These are phyloP conservation scores for Bradypodion ventrale DNA, from an alignment of 2,797 vertebrate genomes.

Conservation along the genomic window DNA sequence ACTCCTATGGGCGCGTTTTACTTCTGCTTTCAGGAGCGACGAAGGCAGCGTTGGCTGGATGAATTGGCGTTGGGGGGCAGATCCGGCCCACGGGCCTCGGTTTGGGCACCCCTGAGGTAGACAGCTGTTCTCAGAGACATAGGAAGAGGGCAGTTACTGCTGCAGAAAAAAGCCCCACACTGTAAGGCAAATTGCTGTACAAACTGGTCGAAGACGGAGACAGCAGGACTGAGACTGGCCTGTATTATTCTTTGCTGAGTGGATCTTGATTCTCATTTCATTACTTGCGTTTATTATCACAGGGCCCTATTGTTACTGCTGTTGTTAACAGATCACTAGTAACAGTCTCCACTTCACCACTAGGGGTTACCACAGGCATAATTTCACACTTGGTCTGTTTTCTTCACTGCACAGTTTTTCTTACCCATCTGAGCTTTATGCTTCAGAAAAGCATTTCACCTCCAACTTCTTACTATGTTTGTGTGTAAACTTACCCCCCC, in stretches of 20 bases:
- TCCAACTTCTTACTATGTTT: too few relatives aligned
- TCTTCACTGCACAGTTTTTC: neutral
- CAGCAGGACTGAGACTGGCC: neutral
- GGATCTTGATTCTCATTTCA: neutral
- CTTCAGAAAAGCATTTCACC: neutral
- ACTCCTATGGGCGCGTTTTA: too few relatives aligned
- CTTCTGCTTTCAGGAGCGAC: too few relatives aligned
- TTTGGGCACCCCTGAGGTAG: too few relatives aligned
- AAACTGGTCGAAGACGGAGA: neutral
- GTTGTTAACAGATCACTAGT: neutral
- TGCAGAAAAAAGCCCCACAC: neutral
- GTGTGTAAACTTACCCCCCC: too few relatives aligned
- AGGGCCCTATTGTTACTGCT: neutral
- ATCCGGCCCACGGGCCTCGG: too few relatives aligned
- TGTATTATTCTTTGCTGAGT: neutral
- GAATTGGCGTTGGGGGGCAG: too few relatives aligned
- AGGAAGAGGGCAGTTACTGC: neutral
- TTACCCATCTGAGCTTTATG: neutral
- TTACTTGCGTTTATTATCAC: neutral
- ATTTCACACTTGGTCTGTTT: neutral
- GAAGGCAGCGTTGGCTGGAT: too few relatives aligned
- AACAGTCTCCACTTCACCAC: neutral
- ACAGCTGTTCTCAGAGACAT: neutral
- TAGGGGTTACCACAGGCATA: constrained; percentile 13
- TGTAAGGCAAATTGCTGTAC: neutral